Evolutionary conservation across 23 tunicate genomes (phyloP).

Genomic region (Ascidia mentula): DNA sequence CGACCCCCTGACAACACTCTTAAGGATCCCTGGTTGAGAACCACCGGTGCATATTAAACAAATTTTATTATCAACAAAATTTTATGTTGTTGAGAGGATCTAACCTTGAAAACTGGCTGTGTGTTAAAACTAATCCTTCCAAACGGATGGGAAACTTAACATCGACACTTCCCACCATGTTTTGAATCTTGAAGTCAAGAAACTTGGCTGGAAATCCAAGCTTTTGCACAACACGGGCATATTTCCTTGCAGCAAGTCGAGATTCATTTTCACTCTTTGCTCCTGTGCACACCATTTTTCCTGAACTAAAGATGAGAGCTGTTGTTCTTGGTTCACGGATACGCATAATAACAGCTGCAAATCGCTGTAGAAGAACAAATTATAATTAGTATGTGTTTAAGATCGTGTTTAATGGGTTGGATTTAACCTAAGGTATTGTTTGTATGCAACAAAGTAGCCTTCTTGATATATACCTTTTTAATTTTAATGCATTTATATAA

Average conservation of each 20-base stretch:
- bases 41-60: too few species aligned
- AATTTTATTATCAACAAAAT: too few species aligned
- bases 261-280: conserved; percentile 98
- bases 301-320: conserved; percentile 97
- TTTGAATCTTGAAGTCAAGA: conserved; percentile 94
- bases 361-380: conserved; percentile 59
- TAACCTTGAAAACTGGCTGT: conserved; percentile 99
- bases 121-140: conserved; percentile 87
- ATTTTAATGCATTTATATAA: too few species aligned
- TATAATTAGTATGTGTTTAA: too few species aligned
- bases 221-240: conserved; percentile 97
- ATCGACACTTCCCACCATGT: conserved; percentile 99
- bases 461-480: too few species aligned
- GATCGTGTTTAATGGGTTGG: too few species aligned
- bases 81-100: too few species aligned
- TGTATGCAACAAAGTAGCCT: too few species aligned
- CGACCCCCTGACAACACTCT: too few species aligned
- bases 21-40: too few species aligned
- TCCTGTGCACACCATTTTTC: conserved; percentile 99
- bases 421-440: too few species aligned
- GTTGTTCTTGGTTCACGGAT: conserved; percentile 99
- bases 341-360: conserved; percentile 99
- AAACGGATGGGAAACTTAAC: conserved; percentile 96
- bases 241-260: conserved; percentile 93
- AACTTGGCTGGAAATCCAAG: conserved; percentile 98